Percentiles rank a stretch among this genome's conserved stretches.
Conservation (phyloP, 2,888 invertebrate species). For the Epirrhoe tristata region DNA sequence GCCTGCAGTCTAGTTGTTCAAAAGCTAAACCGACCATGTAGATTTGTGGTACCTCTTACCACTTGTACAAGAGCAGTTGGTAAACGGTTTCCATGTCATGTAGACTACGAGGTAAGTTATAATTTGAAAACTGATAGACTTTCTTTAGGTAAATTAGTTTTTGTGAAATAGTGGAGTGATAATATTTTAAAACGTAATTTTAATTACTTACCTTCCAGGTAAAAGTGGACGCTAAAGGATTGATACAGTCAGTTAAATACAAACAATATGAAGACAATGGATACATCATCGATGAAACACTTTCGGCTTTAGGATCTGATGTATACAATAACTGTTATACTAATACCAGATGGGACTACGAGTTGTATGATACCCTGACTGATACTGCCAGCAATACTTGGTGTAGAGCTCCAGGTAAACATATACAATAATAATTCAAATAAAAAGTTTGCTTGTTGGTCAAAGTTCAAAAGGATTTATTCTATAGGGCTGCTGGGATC, state of each 20-base stretch:
- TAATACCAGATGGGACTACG: constrained; percentile 53
- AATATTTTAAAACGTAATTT: too few species aligned
- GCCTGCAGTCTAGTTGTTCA: constrained; percentile 81
- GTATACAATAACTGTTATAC: constrained; percentile 56
- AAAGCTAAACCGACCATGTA: constrained; percentile 86
- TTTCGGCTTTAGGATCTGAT: constrained; percentile 43
- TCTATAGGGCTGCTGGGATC: too few species aligned
- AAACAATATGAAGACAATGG: constrained; percentile 78
- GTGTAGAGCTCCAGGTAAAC: constrained; percentile 59
- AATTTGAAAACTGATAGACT: background rate
- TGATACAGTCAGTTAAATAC: constrained; percentile 78
- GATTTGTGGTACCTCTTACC: constrained; percentile 87
- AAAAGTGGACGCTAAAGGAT: constrained; percentile 67
- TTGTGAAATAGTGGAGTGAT: too few species aligned
- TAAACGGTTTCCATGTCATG: constrained; percentile 79
- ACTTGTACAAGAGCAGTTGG: constrained; percentile 87
- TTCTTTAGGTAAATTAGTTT: too few species aligned
- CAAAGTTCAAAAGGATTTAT: too few species aligned
- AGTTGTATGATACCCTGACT: constrained; percentile 51
- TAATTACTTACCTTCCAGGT: constrained; percentile 3
- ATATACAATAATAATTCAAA: background rate
- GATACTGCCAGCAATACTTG: constrained; percentile 61
- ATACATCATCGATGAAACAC: constrained; percentile 53
- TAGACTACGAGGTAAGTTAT: constrained; percentile 85
- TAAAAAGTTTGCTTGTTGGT: too few species aligned